Conservation (phyloP, 2,888 invertebrate genomes). For the Actias luna region DNA sequence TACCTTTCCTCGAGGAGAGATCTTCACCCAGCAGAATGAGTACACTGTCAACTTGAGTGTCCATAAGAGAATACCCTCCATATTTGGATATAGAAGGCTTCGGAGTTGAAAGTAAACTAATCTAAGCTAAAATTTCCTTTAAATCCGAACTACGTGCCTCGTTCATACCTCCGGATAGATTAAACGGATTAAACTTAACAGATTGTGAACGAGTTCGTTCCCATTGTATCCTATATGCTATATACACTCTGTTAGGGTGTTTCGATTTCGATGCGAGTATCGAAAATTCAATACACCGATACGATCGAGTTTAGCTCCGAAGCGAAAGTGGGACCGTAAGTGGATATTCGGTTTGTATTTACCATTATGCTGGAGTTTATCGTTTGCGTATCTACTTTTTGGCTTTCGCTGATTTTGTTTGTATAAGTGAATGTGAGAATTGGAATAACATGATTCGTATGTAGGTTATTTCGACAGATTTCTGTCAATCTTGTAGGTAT, state of each 20-base stretch:
- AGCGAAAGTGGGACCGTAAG: constrained; percentile 14
- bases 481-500: not conserved
- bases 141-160: constrained; percentile 8
- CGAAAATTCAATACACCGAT: constrained; percentile 18
- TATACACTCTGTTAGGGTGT: constrained; percentile 10
- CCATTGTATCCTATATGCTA: not conserved
- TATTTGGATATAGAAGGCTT: not conserved
- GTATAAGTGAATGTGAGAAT: not conserved
- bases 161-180: constrained; percentile 5
- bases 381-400: not conserved
- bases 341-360: constrained; percentile 11
- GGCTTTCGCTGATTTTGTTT: constrained; percentile 2
- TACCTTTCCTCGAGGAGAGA: too few species aligned
- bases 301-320: constrained; percentile 4
- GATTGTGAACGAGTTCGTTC: constrained; percentile 12
- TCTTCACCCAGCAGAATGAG: too few species aligned
- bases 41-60: not conserved
- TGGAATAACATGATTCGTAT: not conserved
- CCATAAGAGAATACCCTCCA: not conserved
- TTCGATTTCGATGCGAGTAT: constrained; percentile 13
- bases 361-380: constrained; percentile 11
- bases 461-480: not conserved
- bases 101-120: not conserved
- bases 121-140: constrained; percentile 1
- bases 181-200: constrained; percentile 9